Base-by-base conservation (phyloP, 2,888 invertebrate species). In the Plebejus argus region DNA sequence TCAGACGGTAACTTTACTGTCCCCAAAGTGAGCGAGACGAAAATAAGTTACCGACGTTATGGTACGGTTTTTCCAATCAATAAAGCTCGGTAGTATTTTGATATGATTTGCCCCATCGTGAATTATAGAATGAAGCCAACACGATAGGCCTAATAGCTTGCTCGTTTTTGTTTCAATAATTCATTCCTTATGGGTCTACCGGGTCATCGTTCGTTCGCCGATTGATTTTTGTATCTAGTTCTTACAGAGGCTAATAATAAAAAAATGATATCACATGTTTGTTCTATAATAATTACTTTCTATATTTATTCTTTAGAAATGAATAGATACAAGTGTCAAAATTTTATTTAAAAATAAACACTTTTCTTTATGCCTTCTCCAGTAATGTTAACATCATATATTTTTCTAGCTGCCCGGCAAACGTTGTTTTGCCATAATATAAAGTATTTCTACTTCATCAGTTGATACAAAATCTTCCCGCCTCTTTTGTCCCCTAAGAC, bases 1-100 rank as follows among this genome's bases (percentile, higher is more conserved):
- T 85, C 84, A 84, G 84, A 84, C 82, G 82, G 79, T 83, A 82
- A 83, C 81, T 84, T 85, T 85, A 85, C 83, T 85, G 85, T 85
- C 84, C 83, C 81, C 83, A 82, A 83, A 85, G 81, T 82, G 81
- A 83, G 84, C 81, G 81, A 83, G 83, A 81, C 83, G 81, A 85
- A 87, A 86, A 87, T 85, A 87, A 86, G 82, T 84, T 84, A 82
- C 81, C 82, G 56, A 71, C 82, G 82, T 83, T 84, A 74, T 85
- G 71, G 58, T 76, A 76, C 18, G 70, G 45, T 77, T 77, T 70
- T 74, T 74, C 49, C 74, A 74, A 74, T 74, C 74, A 53, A 74
- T 74, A 74, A 28, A 23, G 28, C n/a, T 28, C 28, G 74, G 20
- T 53, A 28, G 18, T 74, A 49, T 74, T 74, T 72, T 74, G 61